Conservation (phyloP, 2,888 invertebrate genomes). For the Drosophila helvetica region DNA sequence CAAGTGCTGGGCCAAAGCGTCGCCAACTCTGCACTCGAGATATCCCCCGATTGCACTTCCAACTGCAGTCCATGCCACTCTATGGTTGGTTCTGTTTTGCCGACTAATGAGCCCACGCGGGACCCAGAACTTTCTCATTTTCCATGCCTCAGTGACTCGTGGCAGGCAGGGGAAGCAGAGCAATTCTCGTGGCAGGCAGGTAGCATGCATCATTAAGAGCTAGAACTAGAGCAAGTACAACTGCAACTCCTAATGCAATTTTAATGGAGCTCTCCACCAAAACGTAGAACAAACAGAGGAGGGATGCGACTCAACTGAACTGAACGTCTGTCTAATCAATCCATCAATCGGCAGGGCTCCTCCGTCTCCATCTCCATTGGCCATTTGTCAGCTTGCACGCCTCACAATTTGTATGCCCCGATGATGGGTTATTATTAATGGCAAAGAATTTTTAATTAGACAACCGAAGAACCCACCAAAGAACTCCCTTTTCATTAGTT, state of each 20-base stretch:
- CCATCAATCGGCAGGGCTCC: constrained; percentile 47
- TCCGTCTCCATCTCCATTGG: neutral
- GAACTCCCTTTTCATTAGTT: constrained; percentile 10
- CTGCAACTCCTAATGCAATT: constrained; percentile 55
- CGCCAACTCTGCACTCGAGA: neutral
- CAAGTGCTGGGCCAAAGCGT: constrained; percentile 28
- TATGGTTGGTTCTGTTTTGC: neutral
- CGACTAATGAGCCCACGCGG: constrained; percentile 35
- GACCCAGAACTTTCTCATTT: constrained; percentile 35
- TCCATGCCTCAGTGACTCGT: constrained; percentile 45
- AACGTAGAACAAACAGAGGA: constrained; percentile 31
- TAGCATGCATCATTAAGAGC: constrained; percentile 64
- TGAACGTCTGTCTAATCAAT: constrained; percentile 42
- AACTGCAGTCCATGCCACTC: constrained; percentile 12
- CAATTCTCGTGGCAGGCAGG: constrained; percentile 48
- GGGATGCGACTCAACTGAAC: constrained; percentile 3
- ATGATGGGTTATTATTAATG: constrained; percentile 55
- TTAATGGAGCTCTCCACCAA: constrained; percentile 48
- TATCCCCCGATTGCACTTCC: neutral
- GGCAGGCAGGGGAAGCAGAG: constrained; percentile 7
- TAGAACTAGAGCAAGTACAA: constrained; percentile 47
- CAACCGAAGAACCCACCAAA: constrained; percentile 25
- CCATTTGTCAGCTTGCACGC: constrained; percentile 49
- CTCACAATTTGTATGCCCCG: constrained; percentile 45
- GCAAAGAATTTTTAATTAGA: constrained; percentile 65